Conservation (phyloP, 2,888 invertebrate genomes). For the Nymphalis urticae region DNA sequence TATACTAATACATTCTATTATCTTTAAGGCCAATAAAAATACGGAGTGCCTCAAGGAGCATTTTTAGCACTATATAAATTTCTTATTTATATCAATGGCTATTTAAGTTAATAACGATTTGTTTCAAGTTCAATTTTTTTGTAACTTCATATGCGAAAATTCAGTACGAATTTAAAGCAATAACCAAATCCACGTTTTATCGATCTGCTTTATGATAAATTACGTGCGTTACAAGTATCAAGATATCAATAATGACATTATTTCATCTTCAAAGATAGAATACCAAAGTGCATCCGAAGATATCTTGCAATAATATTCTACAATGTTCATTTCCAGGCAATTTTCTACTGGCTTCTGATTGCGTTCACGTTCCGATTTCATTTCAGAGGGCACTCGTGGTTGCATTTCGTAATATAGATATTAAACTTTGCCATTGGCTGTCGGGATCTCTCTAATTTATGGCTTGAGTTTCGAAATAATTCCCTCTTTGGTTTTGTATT, state of each 20-base stretch:
- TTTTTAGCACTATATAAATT: neutral
- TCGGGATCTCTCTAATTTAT: constrained; percentile 16
- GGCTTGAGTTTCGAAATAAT: constrained; percentile 22
- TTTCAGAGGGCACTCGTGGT: constrained; percentile 6
- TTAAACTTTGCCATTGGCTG: constrained; percentile 25
- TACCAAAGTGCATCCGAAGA: constrained; percentile 6
- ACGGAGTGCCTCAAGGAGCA: neutral
- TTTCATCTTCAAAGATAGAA: neutral
- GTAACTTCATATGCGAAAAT: too few species aligned
- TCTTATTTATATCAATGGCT: neutral
- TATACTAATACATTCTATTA: too few species aligned
- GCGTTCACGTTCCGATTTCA: constrained; percentile 21
- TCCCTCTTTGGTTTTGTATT: constrained; percentile 12
- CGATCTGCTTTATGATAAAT: too few species aligned
- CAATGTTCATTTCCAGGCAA: constrained; percentile 20
- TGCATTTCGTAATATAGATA: constrained; percentile 21
- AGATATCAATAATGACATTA: constrained; percentile 6
- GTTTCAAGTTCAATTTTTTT: neutral
- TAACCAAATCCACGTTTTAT: too few species aligned
- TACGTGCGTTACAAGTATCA: neutral
- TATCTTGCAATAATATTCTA: constrained; percentile 5
- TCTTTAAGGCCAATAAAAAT: neutral
- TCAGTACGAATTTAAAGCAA: too few species aligned
- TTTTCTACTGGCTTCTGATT: constrained; percentile 18
- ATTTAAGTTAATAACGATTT: neutral